Base-by-base conservation (phyloP, 2,888 invertebrate genomes). In the Muscina levida region DNA sequence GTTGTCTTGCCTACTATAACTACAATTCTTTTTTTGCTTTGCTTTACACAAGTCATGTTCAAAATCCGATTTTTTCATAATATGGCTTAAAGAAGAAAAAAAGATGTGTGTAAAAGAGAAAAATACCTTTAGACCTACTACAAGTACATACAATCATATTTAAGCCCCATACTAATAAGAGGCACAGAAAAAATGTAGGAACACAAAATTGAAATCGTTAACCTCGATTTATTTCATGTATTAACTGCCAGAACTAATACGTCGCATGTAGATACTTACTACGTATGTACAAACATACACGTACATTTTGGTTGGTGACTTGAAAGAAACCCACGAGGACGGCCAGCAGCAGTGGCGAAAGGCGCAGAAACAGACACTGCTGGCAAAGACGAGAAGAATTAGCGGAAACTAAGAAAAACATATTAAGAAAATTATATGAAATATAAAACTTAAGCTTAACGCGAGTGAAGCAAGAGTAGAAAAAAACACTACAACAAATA, bases 231-330 rank as follows among this genome's bases (percentile, higher is more conserved):
- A 62, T 62, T 62, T 62, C 62, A 68, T 22, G 51, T 68, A 68
- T 68, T 68, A 68, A 68, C 68, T 68, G 53, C 53, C 68, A 68
- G 51, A 68, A 68, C 68, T 68, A 68, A 68, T 62, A 62, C 62
- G 62, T 62, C 4, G 31, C 19, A 19, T 22, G 22, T 51, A 22
- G 19, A 17, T 19, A 31, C n/a, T n/a, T n/a, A n/a, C n/a, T n/a
- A n/a, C n/a, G n/a, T 51, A 19, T 22, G 22, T 51, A 22, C 51
- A 17, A 51, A 31, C n/a, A n/a, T n/a, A n/a, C n/a, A n/a, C n/a
- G n/a, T 62, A 8, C 42, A 31, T 57, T 26, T n/a, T n/a, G n/a
- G n/a, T n/a, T 11, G 22, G 19, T 22, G 39, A 37, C 39, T 62
- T 17, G 62, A 42, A 62, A 62, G 24, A 15, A 15, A 37, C 13